phyloP scores from a whole-genome alignment of 2,888 invertebrate genomes.

The Oligia latruncula region DNA sequence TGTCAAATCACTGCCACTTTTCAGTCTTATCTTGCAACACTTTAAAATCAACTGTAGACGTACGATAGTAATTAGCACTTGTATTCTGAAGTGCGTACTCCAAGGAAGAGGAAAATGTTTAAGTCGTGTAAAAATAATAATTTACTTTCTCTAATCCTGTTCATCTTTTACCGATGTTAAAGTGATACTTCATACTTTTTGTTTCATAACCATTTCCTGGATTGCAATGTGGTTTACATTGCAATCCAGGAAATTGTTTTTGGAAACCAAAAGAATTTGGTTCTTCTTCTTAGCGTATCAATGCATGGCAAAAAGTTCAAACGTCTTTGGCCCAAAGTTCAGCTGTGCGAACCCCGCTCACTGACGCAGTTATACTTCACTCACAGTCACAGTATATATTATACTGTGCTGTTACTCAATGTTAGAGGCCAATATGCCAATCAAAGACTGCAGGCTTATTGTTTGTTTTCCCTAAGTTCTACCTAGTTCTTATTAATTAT shows the following conservation, averaged over 20 bases:
- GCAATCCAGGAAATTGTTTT: too few relatives aligned
- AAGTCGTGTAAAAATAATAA: neutral
- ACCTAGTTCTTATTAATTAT: neutral
- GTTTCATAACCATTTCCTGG: neutral
- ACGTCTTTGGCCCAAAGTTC: neutral
- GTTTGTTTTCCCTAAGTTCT: neutral
- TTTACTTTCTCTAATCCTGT: neutral
- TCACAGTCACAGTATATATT: neutral
- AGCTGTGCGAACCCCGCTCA: neutral
- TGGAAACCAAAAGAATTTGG: neutral
- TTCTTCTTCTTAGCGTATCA: neutral
- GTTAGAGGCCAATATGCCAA: neutral
- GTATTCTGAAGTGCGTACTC: neutral
- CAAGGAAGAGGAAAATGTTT: constrained; percentile 1
- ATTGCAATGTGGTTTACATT: neutral
- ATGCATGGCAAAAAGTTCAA: too few relatives aligned
- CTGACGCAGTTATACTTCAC: neutral
- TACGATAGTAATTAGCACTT: constrained; percentile 16
- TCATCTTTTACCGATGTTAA: neutral
- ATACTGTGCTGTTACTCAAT: too few relatives aligned
- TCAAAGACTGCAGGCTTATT: neutral
- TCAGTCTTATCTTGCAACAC: constrained; percentile 8
- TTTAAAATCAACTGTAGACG: constrained; percentile 17
- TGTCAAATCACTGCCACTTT: constrained; percentile 8
- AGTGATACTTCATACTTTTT: neutral